Conservation (phyloP, 2,888 invertebrate species). For the Laothoe populi region DNA sequence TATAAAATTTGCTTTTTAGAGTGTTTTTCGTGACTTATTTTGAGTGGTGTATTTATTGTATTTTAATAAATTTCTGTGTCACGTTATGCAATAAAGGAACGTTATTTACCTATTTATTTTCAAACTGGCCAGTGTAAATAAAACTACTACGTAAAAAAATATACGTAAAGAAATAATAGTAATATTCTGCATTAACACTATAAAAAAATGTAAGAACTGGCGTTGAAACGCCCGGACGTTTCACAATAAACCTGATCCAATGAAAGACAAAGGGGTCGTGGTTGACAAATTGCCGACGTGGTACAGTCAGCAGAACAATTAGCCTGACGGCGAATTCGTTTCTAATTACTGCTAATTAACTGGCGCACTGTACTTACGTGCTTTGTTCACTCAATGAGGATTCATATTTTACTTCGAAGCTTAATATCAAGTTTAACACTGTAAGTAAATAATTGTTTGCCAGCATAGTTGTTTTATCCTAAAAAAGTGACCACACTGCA, state of each 20-base stretch:
- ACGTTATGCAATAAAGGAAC: too few species aligned
- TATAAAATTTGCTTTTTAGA: too few species aligned
- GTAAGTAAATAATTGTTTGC: neutral
- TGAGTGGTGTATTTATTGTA: too few species aligned
- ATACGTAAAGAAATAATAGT: too few species aligned
- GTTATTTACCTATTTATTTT: too few species aligned
- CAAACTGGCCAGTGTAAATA: too few species aligned
- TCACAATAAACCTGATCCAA: neutral
- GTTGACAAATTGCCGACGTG: constrained; percentile 16
- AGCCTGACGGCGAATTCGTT: constrained; percentile 38
- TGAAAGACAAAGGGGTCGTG: neutral
- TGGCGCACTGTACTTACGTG: constrained; percentile 33
- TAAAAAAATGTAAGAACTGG: neutral
- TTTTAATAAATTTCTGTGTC: too few species aligned
- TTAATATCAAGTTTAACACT: neutral
- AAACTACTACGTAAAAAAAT: too few species aligned
- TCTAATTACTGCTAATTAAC: constrained; percentile 26
- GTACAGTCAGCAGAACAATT: constrained; percentile 38
- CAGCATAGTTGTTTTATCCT: too few species aligned
- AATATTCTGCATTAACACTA: too few species aligned
- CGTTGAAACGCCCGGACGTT: neutral
- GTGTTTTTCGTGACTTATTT: too few species aligned
- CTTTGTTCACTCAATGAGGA: constrained; percentile 18
- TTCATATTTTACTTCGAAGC: neutral
- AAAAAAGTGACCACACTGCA: too few species aligned